phyloP scores from a whole-genome alignment of 2,113 vertebrate species.

The Myxocyprinus asiaticus region DNA sequence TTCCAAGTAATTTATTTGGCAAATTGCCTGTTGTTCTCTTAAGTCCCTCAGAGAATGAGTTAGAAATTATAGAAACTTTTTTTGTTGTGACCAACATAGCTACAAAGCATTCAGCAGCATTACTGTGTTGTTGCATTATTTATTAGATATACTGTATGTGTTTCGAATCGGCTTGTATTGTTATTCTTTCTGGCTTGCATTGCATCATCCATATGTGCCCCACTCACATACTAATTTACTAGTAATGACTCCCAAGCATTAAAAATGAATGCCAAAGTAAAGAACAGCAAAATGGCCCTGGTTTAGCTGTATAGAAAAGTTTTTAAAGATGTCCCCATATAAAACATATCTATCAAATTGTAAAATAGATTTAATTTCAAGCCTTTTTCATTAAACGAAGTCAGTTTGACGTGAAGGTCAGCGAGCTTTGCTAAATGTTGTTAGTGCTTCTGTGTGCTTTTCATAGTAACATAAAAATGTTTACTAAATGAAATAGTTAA shows the following conservation, averaged over 20 bases:
- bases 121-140: conserved; percentile 46
- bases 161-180: conserved; percentile 41
- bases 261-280: conserved; percentile 51
- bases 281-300: conserved; percentile 38
- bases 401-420: conserved; percentile 25
- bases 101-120: conserved; percentile 31
- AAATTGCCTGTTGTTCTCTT: conserved; percentile 32
- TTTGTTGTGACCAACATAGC: conserved; percentile 38
- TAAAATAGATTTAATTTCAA: conserved; percentile 40
- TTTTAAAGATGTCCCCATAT: conserved; percentile 9
- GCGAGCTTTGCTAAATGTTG: background rate
- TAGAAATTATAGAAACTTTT: conserved; percentile 30
- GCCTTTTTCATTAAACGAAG: conserved; percentile 16
- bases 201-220: conserved; percentile 28
- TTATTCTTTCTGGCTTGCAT: conserved; percentile 31
- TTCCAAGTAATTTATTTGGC: conserved; percentile 44
- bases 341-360: conserved; percentile 8
- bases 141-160: conserved; percentile 44
- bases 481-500: conserved; percentile 29
- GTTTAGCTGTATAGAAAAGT: conserved; percentile 18
- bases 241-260: conserved; percentile 35
- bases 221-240: conserved; percentile 32
- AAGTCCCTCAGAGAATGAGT: background rate
- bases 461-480: background rate
- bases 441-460: conserved; percentile 17